Evolutionary conservation across 2,888 invertebrate genomes (phyloP).

Genomic region (Drosophila putrida): DNA sequence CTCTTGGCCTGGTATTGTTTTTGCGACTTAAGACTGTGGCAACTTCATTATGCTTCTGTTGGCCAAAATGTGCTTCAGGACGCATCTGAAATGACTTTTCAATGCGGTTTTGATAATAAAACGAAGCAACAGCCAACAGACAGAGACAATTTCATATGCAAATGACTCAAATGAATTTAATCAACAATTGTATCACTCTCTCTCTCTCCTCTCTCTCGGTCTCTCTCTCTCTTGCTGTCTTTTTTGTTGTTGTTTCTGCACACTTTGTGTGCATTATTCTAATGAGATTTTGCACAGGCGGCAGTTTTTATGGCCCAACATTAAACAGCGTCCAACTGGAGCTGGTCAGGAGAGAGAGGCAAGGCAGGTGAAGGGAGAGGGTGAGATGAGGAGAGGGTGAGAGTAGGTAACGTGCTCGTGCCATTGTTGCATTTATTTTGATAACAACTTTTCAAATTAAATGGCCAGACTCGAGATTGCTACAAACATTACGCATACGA

Average conservation of each 20-base stretch:
- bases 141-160: conserved; percentile 75
- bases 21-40: conserved; percentile 74
- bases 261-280: conserved; percentile 72
- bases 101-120: conserved; percentile 72
- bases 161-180: conserved; percentile 79
- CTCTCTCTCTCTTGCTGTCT: conserved; percentile 4
- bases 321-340: conserved; percentile 30
- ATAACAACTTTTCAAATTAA: conserved; percentile 81
- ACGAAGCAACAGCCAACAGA: conserved; percentile 21
- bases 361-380: not conserved
- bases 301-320: conserved; percentile 66
- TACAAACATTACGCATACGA: conserved; percentile 72
- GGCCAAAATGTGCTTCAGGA: conserved; percentile 53
- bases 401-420: conserved; percentile 23
- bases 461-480: conserved; percentile 66
- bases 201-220: conserved; percentile 3
- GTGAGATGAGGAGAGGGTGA: too few relatives aligned
- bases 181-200: conserved; percentile 69
- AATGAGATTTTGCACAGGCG: conserved; percentile 75
- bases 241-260: conserved; percentile 29
- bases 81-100: conserved; percentile 72
- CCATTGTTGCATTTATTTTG: conserved; percentile 73
- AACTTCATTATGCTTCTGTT: conserved; percentile 78
- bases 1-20: conserved; percentile 53
- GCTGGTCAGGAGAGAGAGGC: not conserved